Conservation (phyloP, 2,797 vertebrate genomes). For the Anableps anableps region DNA sequence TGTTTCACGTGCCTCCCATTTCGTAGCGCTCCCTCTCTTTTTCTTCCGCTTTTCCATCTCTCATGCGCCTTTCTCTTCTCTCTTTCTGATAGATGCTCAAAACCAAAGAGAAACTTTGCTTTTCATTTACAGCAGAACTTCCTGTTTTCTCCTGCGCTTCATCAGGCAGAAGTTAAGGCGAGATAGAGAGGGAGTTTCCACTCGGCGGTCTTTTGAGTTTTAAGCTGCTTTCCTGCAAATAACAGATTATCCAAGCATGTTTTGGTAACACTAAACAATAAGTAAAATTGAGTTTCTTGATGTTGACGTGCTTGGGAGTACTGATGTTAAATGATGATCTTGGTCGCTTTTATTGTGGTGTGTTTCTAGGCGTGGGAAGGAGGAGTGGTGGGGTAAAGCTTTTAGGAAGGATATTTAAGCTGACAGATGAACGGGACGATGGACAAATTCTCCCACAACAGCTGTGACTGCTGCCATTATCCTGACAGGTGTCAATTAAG, state of each 20-base stretch:
- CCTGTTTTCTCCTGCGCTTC: conserved; percentile 19
- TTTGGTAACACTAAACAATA: conserved; percentile 8
- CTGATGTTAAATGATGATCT: background rate
- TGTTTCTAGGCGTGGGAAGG: conserved; percentile 3
- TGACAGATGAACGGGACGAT: conserved; percentile 97
- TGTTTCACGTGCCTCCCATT: conserved; percentile 51
- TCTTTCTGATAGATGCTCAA: conserved; percentile 52
- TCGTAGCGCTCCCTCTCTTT: conserved; percentile 27
- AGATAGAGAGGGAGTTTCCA: conserved; percentile 24
- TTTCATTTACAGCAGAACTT: conserved; percentile 7
- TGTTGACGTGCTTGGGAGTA: background rate
- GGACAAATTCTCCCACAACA: conserved; percentile 95
- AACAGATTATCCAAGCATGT: conserved; percentile 24
- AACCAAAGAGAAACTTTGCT: conserved; percentile 39
- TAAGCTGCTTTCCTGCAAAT: conserved; percentile 25
- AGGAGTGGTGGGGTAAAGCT: conserved; percentile 67
- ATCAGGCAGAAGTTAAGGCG: conserved; percentile 40
- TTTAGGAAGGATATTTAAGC: conserved; percentile 95
- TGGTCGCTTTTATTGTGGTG: conserved; percentile 14
- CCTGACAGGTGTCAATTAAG: conserved; percentile 99
- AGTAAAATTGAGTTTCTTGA: background rate
- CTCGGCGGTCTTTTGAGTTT: conserved; percentile 6
- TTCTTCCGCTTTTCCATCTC: conserved; percentile 40
- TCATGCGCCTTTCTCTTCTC: conserved; percentile 48
- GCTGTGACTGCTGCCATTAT: conserved; percentile 96